Base-by-base conservation (phyloP, 2,888 invertebrate genomes). In the Zelleria hepariella region DNA sequence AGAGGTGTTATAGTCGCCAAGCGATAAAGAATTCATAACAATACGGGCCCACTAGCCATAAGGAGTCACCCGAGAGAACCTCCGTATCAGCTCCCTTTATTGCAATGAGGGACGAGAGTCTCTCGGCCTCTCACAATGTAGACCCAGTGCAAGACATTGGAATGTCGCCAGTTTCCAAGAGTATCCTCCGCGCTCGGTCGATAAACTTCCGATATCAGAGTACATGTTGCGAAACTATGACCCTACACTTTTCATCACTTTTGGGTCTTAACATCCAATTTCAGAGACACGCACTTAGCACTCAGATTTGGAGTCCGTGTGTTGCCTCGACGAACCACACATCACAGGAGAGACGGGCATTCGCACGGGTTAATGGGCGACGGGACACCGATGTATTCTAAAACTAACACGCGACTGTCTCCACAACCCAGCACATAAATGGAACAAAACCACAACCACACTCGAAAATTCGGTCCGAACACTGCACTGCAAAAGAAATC, bases 11-110 rank as follows among this genome's bases (percentile, higher is more conserved):
- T 69, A 70, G 67, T 68, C 67, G 67, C 66, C 49, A 48, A 27
- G 64, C 58, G 53, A 59, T 61, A 60, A 61, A 62, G 62, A 69
- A 77, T 72, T 72, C 84, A 85, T 85, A 80, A 82, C 82, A 82
- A 76, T 71, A 68, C 71, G 64, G 62, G 60, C 55, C 64, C 59
- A 47, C 47, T 54, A 5, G 2, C n/a, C n/a, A 42, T 15, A 42
- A 10, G 15, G 10, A 23, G 21, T 51, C 15, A 2, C n/a, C 5
- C 26, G n/a, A 21, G 42, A 20, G 23, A 32, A 2, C 10, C 21
- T 55, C 55, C 18, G 64, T 68, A 68, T 66, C 63, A 60, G 65
- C 58, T 61, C 67, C 65, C 70, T 73, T 77, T 77, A 76, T 70
- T 70, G 68, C 71, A 68, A 73, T 67, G 70, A 68, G 67, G 27